Evolutionary conservation across 2,113 vertebrate genomes (phyloP).

Genomic region (Isurus oxyrinchus): DNA sequence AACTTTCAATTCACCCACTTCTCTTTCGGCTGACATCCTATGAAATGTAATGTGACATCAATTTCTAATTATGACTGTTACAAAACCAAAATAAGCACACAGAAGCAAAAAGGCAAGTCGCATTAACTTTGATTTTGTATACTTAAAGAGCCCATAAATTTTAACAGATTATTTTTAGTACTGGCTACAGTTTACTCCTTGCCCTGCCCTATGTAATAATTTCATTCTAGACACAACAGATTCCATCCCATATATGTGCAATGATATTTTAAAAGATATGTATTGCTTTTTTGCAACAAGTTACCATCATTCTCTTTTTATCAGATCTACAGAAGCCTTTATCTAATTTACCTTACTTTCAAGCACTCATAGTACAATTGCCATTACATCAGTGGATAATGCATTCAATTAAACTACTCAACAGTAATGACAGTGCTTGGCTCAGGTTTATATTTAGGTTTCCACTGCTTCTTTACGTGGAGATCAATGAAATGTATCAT

Average conservation of each 20-base stretch:
- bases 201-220: neutral
- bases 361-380: neutral
- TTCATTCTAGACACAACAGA: neutral
- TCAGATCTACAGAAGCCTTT: neutral
- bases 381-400: neutral
- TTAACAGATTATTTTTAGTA: neutral
- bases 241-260: neutral
- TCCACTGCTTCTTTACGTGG: neutral
- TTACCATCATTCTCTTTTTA: neutral
- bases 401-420: neutral
- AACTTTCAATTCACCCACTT: neutral
- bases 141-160: neutral
- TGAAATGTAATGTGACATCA: neutral
- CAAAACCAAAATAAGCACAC: neutral
- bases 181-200: neutral
- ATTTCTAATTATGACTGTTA: neutral
- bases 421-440: neutral
- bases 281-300: neutral
- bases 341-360: neutral
- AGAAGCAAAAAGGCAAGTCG: neutral
- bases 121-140: neutral
- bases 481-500: neutral
- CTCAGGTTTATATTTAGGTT: neutral
- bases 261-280: neutral
- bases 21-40: neutral